Evolutionary conservation across 2,888 invertebrate species (phyloP), one percentile per base, ranked within the genome.

Genomic region (Choristoneura rosaceana): DNA sequence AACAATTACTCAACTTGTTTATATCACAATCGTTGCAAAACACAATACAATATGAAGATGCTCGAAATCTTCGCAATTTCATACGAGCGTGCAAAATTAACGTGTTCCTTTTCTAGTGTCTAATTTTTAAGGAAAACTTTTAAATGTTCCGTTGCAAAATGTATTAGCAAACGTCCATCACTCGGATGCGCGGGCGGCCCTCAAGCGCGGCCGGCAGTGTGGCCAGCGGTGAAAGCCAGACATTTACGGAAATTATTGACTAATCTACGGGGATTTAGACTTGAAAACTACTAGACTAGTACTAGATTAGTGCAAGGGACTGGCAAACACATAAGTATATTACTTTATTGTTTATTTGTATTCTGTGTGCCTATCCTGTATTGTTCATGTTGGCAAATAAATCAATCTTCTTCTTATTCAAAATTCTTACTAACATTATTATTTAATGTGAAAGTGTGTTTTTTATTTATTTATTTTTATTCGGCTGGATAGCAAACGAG

Each of bases 101-200:
- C 4, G 25, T 55, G 25, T 25, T 55, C 55, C 25, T 25, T 55
- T 55, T 55, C 25, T 25, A 55, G 55, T 17, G 25, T 12, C 55
- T 55, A 55, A 59, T 59, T 59, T 62, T 62, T 62, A 62, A 62
- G 62, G 62, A 62, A 62, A 45, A 62, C n/a, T 8, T 12, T 41
- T 43, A n/a, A 62, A 45, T 62, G 45, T 12, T 33, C 14, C 14
- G 45, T 62, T 33, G 62, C 45, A 12, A 43, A 25, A 45, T 45
- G 34, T 58, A 17, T 62, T 62, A 45, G 62, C 45, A 45, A 62
- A 62, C 25, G 7, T 17, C 41, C 61, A 61, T 43, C 17, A 17
- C 2, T 7, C 38, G 61, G 17, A 43, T 12, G 61, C 12, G 61
- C 61, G 61, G 61, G 61, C 61, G 61, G 7, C 7, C n/a, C n/a